Evolutionary conservation across 2,797 vertebrate species (phyloP).

Genomic region (Lutjanus campechanus): DNA sequence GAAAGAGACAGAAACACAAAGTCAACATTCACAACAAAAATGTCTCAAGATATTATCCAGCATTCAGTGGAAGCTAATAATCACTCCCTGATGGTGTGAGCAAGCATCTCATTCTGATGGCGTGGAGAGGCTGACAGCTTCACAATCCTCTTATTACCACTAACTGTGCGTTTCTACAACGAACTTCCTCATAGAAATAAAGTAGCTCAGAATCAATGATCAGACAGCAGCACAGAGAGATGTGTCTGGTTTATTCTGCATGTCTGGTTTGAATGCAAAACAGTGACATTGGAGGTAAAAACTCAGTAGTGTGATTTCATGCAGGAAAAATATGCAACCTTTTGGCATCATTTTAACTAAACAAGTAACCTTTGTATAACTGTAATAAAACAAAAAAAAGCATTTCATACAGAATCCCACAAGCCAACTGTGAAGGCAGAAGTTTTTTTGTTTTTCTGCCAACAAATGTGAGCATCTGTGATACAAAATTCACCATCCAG

Average conservation of each 20-base stretch:
- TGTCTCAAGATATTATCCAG: conserved; percentile 15
- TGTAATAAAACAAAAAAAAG: conserved; percentile 9
- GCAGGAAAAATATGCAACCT: background rate
- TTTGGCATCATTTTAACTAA: background rate
- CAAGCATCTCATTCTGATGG: background rate
- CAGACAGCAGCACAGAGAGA: conserved; percentile 38
- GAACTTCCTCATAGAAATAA: conserved; percentile 14
- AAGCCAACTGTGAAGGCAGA: background rate
- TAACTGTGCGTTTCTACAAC: conserved; percentile 16
- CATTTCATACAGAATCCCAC: background rate
- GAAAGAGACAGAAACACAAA: conserved; percentile 50
- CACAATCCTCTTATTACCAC: conserved; percentile 28
- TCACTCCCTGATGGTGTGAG: conserved; percentile 8
- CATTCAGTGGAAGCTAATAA: conserved; percentile 8
- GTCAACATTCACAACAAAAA: conserved; percentile 19
- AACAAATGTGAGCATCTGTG: background rate
- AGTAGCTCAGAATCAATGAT: conserved; percentile 37
- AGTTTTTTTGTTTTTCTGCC: background rate
- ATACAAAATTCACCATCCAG: background rate
- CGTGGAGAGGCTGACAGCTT: conserved; percentile 23
- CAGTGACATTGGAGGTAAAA: conserved; percentile 25
- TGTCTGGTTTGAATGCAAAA: conserved; percentile 57
- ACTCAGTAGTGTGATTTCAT: conserved; percentile 19
- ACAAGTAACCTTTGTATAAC: background rate
- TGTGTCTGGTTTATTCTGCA: conserved; percentile 49